phyloP scores from a whole-genome alignment of 64 coral and sea anemone species.

The Dendronephthya gigantea region DNA sequence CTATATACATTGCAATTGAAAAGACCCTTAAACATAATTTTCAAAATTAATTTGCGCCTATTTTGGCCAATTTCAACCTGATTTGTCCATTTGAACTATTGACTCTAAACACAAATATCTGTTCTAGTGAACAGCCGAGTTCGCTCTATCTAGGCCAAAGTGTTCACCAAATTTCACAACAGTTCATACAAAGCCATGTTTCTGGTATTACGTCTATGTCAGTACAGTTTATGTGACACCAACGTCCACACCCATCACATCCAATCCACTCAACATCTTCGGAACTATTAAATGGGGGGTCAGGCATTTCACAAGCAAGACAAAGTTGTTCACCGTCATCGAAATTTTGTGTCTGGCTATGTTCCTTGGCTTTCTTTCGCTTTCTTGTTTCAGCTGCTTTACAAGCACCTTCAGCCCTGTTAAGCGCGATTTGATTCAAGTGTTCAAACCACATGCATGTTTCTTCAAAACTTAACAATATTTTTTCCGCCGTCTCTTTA shows the following conservation, averaged over 20 bases:
- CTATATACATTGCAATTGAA: too few relatives aligned
- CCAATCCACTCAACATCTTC: neutral
- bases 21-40: too few relatives aligned
- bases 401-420: slow-evolving; percentile 10
- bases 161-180: neutral
- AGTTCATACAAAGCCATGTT: neutral
- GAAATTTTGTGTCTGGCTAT: neutral
- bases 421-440: slow-evolving; percentile 25
- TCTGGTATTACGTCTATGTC: neutral
- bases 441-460: slow-evolving; percentile 49
- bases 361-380: neutral
- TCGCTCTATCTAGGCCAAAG: neutral
- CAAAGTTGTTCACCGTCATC: neutral
- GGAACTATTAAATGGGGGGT: neutral
- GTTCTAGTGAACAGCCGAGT: neutral
- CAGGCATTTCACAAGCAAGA: neutral
- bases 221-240: neutral
- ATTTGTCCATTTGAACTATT: too few relatives aligned
- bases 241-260: neutral
- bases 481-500: slow-evolving; percentile 20
- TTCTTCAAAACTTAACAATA: slow-evolving; percentile 39
- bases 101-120: neutral
- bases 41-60: too few relatives aligned
- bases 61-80: too few relatives aligned
- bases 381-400: slow-evolving; percentile 15